Evolutionary conservation across 1,140 invertebrate species (phyloP), one percentile per base, ranked within the genome.

Genomic region (Cepaea nemoralis): DNA sequence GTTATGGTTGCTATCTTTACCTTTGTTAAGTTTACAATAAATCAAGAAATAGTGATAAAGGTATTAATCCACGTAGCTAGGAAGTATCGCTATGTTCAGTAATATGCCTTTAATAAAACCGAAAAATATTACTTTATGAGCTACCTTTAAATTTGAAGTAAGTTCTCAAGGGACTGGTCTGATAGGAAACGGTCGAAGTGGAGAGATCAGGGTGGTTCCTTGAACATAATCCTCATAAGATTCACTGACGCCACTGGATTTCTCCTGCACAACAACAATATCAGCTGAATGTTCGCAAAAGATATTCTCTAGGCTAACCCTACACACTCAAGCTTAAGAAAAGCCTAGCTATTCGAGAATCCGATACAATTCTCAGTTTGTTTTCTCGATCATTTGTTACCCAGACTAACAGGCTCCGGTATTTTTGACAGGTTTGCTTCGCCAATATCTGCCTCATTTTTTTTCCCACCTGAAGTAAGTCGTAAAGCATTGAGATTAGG

Each of bases 341-440:
- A 27, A n/a, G 27, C 59, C 27, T 31, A 63, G n/a, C 10, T 63
- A 63, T 63, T 63, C n/a, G 59, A 63, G 59, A 63, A 63, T 31
- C 59, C 59, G n/a, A 63, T 63, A 31, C n/a, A 63, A 63, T 63
- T 63, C 59, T 31, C n/a, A 63, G 59, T 63, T 63, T 63, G 27
- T 31, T 63, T 63, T 63, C 6, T 10, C 27, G n/a, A 27, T 63
- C 59, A 27, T 63, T 63, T 63, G 59, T 63, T 63, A 63, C n/a
- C 27, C 1, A 31, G 59, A 63, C 27, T 31, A 5, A 27, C 27
- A 27, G 6, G 27, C 6, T 19, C 27, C n/a, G 27, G 27, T 27
- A 63, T 31, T 63, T 27, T 63, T 63, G 59, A 31, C 59, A 63
- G 59, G 1, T 2, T 31, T 12, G 27, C 6, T n/a, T 63, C n/a